Evolutionary conservation across 2,888 invertebrate genomes (phyloP).

Genomic region (Latheticus oryzae): DNA sequence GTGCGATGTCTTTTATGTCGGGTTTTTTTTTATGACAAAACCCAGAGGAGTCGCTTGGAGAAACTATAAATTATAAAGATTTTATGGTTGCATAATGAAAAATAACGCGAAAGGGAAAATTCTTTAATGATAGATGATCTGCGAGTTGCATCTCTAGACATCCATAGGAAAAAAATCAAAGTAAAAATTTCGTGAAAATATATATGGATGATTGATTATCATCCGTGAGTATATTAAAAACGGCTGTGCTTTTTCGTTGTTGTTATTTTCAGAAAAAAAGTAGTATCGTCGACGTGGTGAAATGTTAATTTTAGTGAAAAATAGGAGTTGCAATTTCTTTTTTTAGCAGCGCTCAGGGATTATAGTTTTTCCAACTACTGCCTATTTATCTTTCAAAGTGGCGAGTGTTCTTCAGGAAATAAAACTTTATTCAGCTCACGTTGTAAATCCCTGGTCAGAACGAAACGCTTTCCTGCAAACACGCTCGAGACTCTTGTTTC

Average conservation of each 20-base stretch:
- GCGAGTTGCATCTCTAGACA: too few species aligned
- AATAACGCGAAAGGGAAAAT: too few species aligned
- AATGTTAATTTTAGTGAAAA: slow-evolving; percentile 22
- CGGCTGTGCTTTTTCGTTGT: slow-evolving; percentile 2
- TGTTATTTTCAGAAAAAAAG: slow-evolving; percentile 2
- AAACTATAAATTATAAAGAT: too few species aligned
- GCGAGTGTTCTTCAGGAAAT: slow-evolving; percentile 4
- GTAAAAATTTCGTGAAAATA: too few species aligned
- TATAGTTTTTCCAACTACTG: slow-evolving; percentile 18
- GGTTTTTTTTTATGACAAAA: too few species aligned
- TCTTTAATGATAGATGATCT: too few species aligned
- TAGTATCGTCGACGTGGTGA: slow-evolving; percentile 6
- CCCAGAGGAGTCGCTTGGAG: too few species aligned
- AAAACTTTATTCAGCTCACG: slow-evolving; percentile 18
- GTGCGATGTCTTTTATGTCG: too few species aligned
- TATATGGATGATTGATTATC: too few species aligned
- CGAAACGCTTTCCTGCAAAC: slow-evolving; percentile 3
- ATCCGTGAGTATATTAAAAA: too few species aligned
- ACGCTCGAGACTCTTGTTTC: background rate
- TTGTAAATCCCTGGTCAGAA: slow-evolving; percentile 5
- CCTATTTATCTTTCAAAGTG: slow-evolving; percentile 19
- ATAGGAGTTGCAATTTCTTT: slow-evolving; percentile 7
- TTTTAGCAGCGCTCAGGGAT: slow-evolving; percentile 10
- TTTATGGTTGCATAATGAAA: too few species aligned
- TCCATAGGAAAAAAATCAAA: too few species aligned